Evolutionary conservation across 2,888 invertebrate species (phyloP).

Genomic region (Drosophila diplacantha): DNA sequence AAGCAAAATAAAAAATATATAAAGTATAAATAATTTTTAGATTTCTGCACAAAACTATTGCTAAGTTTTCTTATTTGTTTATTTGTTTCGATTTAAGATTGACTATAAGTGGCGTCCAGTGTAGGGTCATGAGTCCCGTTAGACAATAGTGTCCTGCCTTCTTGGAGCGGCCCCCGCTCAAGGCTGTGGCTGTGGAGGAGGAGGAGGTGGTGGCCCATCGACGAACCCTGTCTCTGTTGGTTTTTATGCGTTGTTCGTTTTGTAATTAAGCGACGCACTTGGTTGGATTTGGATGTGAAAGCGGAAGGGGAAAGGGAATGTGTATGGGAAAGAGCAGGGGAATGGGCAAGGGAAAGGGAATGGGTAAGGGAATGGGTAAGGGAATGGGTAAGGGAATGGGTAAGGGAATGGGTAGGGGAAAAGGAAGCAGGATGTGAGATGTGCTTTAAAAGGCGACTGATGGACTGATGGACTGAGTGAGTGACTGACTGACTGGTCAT

Average conservation of each 20-base stretch:
- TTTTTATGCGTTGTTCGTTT: constrained; percentile 73
- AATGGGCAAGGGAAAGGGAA: not conserved
- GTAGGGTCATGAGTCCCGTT: constrained; percentile 16
- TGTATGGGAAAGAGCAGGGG: not conserved
- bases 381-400: not conserved
- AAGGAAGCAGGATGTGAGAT: constrained; percentile 5
- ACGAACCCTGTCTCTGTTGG: constrained; percentile 49
- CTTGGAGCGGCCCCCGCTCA: constrained; percentile 9
- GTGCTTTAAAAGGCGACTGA: constrained; percentile 9
- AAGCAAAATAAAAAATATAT: too few relatives aligned
- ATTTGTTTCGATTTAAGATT: not conserved
- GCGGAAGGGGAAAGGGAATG: not conserved
- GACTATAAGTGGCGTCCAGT: not conserved
- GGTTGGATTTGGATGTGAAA: constrained; percentile 47
- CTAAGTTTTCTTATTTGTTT: not conserved
- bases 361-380: not conserved
- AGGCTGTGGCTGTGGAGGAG: not conserved
- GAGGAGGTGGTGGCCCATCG: constrained; percentile 24
- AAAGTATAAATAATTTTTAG: too few relatives aligned
- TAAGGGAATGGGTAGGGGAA: not conserved
- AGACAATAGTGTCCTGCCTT: constrained; percentile 37
- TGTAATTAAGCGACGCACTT: constrained; percentile 73
- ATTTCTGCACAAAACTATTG: too few relatives aligned
- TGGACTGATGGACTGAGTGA: not conserved
- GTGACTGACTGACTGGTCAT: constrained; percentile 49